A percentile compares a stretch with the other conserved stretches of the same genome.
Evolutionary conservation across 2,888 invertebrate genomes (phyloP).

Genomic region (Ptychoptera albimana): DNA sequence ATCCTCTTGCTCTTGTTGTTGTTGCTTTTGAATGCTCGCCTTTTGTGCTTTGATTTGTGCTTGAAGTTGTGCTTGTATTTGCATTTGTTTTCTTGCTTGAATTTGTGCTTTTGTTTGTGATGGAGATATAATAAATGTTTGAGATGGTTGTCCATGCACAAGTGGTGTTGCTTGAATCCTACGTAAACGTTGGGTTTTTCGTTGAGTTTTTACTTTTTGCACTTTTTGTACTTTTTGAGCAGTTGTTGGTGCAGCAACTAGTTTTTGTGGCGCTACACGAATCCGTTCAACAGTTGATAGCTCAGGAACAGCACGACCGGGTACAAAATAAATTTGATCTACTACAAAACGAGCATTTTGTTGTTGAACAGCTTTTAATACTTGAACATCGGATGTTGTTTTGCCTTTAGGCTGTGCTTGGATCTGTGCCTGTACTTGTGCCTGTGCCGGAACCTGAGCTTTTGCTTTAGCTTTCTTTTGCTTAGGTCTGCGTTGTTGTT

Average conservation of each 20-base stretch:
- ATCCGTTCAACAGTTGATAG: too few relatives aligned
- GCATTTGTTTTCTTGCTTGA: not conserved
- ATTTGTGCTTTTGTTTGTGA: not conserved
- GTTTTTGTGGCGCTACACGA: too few relatives aligned
- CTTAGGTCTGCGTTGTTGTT: constrained; percentile 4
- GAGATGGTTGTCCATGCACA: not conserved
- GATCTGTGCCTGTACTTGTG: not conserved
- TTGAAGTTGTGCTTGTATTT: not conserved
- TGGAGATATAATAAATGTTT: not conserved
- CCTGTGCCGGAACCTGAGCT: not conserved
- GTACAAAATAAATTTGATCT: constrained; percentile 22
- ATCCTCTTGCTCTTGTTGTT: constrained; percentile 1
- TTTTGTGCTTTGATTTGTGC: not conserved
- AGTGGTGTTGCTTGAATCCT: not conserved
- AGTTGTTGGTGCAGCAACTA: too few relatives aligned
- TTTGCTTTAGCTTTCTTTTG: not conserved
- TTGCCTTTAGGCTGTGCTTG: not conserved
- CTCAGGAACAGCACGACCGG: constrained; percentile 12
- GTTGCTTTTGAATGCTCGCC: not conserved
- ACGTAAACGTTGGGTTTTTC: too few relatives aligned
- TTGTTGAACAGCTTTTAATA: constrained; percentile 20
- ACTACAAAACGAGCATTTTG: constrained; percentile 24
- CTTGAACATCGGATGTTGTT: constrained; percentile 15
- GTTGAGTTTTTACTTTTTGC: too few relatives aligned
- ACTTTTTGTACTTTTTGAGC: too few relatives aligned